Evolutionary conservation across 2,113 vertebrate genomes (phyloP).

Genomic region (Dicaeum eximium): DNA sequence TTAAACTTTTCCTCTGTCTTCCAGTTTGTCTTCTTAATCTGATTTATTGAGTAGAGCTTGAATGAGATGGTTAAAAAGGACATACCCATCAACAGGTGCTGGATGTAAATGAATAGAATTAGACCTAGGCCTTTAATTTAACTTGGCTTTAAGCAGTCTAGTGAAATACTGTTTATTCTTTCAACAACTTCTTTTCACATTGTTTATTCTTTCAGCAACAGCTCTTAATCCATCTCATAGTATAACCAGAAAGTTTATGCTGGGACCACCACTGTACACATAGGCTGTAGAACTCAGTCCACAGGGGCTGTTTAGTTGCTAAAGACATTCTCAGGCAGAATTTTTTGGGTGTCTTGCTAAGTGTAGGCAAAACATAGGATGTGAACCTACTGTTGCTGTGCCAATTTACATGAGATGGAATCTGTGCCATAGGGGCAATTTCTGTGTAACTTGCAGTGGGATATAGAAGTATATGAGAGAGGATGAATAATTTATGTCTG

Average conservation of each 20-base stretch:
- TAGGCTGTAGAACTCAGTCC: background rate
- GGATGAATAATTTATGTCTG: background rate
- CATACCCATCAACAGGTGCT: background rate
- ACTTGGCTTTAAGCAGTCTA: background rate
- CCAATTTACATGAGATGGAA: background rate
- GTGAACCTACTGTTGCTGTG: background rate
- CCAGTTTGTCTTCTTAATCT: background rate
- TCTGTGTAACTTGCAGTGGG: background rate
- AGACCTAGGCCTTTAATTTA: background rate
- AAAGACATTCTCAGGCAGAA: background rate
- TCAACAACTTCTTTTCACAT: no score
- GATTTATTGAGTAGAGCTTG: background rate
- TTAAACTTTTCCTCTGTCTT: background rate
- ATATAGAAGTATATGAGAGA: background rate
- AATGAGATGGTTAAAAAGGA: background rate
- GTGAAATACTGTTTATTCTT: background rate
- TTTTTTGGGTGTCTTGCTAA: background rate
- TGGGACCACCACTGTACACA: fast-evolving
- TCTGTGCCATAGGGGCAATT: background rate
- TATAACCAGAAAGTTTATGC: background rate
- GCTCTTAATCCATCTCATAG: background rate
- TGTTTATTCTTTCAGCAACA: background rate
- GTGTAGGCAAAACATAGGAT: background rate
- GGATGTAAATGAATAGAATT: background rate
- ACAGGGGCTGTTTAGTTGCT: background rate